Percentiles rank a stretch among this genome's conserved stretches.
These are phyloP conservation scores for Beroe forskalii DNA, from an alignment of 37 sponge, comb jelly and placozoan species.

Conservation along the genomic window DNA sequence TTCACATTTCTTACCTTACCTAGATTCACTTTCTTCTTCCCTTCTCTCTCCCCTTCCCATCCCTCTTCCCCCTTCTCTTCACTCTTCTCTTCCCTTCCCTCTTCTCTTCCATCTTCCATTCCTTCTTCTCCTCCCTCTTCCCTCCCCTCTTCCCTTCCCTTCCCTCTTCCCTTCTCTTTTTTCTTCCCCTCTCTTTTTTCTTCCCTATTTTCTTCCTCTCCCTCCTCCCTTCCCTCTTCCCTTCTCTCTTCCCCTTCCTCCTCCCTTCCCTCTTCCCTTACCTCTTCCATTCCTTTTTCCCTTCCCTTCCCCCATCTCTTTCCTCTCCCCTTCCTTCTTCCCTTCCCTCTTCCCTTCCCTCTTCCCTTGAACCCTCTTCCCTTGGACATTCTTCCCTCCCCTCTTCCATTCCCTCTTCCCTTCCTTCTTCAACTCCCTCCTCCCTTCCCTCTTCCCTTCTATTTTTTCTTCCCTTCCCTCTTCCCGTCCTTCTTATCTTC, in stretches of 20 bases:
- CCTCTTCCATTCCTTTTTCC: background rate
- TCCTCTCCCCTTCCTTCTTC: background rate
- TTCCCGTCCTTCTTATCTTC: background rate
- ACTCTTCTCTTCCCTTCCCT: background rate
- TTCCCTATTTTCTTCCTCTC: background rate
- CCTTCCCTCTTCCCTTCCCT: background rate
- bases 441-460: background rate
- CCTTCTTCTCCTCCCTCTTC: background rate
- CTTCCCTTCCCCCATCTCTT: background rate
- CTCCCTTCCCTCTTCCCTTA: background rate
- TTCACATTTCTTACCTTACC: background rate
- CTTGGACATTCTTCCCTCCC: background rate
- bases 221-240: background rate
- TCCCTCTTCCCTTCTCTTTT: background rate
- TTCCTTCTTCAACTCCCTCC: background rate
- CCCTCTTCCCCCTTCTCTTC: background rate
- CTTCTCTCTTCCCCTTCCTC: background rate
- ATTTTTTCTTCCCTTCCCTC: background rate
- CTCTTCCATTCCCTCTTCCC: background rate
- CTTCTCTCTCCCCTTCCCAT: background rate
- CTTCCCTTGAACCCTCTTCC: background rate
- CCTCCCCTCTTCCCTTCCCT: background rate
- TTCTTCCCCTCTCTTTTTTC: background rate
- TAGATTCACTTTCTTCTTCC: background rate
- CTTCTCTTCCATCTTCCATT: background rate